A percentile compares a stretch with the other conserved stretches of the same genome.
Conservation (phyloP, 1,140 invertebrate species). For the Anagrus nilaparvatae region DNA sequence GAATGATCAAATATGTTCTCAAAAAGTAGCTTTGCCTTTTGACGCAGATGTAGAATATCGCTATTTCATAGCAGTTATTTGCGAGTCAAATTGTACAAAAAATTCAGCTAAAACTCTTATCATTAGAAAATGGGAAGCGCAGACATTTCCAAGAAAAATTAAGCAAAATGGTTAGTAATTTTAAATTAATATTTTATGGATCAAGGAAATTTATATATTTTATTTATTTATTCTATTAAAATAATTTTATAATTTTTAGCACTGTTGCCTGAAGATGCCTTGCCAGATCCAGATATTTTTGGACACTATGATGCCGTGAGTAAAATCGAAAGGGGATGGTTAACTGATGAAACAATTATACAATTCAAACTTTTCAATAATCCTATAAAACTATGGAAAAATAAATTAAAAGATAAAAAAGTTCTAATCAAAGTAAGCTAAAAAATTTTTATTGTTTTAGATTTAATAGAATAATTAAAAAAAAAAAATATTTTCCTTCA, state of each 20-base stretch:
- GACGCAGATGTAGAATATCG: slow-evolving; percentile 61
- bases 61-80: slow-evolving; percentile 57
- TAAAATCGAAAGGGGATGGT: slow-evolving; percentile 72
- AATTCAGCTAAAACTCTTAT: slow-evolving; percentile 47
- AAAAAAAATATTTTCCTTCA: slow-evolving; percentile 33
- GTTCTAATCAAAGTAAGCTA: slow-evolving; percentile 53
- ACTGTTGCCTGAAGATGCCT: slow-evolving; percentile 20
- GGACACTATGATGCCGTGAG: slow-evolving; percentile 53
- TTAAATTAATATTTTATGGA: neutral
- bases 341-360: slow-evolving; percentile 74
- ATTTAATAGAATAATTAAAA: slow-evolving; percentile 3
- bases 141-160: slow-evolving; percentile 57
- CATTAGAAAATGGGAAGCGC: slow-evolving; percentile 76
- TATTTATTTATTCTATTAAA: slow-evolving; percentile 8
- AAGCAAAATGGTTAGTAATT: slow-evolving; percentile 37
- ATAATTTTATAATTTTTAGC: slow-evolving; percentile 22
- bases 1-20: slow-evolving; percentile 30
- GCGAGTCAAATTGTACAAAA: slow-evolving; percentile 39
- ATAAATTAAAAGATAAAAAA: slow-evolving; percentile 58
- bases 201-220: slow-evolving; percentile 3
- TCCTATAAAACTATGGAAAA: slow-evolving; percentile 74
- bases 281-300: slow-evolving; percentile 47
- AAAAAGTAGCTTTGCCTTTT: slow-evolving; percentile 47
- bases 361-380: slow-evolving; percentile 80
- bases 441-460: neutral